phyloP scores from a whole-genome alignment of 2,113 vertebrate species.

The Ivindomyrus marchei region DNA sequence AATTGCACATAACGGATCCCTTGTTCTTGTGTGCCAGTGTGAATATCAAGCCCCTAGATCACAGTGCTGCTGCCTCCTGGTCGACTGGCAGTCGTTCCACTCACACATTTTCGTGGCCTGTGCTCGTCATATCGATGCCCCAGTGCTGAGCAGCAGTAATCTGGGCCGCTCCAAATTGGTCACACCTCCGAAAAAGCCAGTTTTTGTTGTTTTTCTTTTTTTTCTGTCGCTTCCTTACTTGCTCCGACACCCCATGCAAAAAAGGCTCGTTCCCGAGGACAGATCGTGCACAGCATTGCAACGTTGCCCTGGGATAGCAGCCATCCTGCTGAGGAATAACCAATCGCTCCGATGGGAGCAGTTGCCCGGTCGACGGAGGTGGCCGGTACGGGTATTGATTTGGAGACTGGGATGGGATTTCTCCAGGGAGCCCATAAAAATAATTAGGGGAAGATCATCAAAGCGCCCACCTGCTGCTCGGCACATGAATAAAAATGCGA shows the following conservation, averaged over 20 bases:
- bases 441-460: constrained; percentile 69
- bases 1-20: constrained; percentile 69
- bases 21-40: constrained; percentile 63
- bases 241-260: not conserved
- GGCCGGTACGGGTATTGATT: constrained; percentile 61
- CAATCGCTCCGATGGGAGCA: constrained; percentile 61
- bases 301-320: constrained; percentile 58
- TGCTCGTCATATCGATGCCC: not conserved
- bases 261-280: constrained; percentile 18
- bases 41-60: constrained; percentile 67
- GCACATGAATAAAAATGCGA: constrained; percentile 59
- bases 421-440: constrained; percentile 67
- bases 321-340: constrained; percentile 51
- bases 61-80: constrained; percentile 18
- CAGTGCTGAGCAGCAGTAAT: not conserved
- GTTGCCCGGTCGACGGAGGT: constrained; percentile 53
- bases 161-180: not conserved
- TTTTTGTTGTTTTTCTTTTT: not conserved
- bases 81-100: not conserved
- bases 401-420: constrained; percentile 56
- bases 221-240: not conserved
- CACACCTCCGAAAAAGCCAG: not conserved
- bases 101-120: not conserved
- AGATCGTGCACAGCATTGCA: constrained; percentile 35
- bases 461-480: constrained; percentile 59